phyloP scores from a whole-genome alignment of 2,888 invertebrate genomes.

The Drosophila nigricruria region DNA sequence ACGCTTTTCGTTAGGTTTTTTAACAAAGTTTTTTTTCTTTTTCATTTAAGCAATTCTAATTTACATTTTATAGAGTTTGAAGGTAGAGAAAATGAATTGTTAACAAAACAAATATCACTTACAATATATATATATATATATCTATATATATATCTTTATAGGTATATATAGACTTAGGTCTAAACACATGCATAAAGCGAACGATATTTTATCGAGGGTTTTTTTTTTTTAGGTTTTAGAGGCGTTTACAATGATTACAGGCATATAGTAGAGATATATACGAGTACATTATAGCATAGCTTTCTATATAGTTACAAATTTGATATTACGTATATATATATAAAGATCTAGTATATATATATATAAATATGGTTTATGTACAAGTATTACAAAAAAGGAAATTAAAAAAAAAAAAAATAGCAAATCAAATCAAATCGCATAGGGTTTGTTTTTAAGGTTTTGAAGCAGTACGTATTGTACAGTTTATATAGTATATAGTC shows the following conservation, averaged over 20 bases:
- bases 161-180: neutral
- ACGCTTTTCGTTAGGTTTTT: constrained; percentile 7
- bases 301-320: constrained; percentile 2
- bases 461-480: constrained; percentile 25
- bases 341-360: constrained; percentile 19
- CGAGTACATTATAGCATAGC: constrained; percentile 23
- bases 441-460: neutral
- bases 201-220: neutral
- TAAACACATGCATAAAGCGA: constrained; percentile 12
- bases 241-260: constrained; percentile 23
- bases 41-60: constrained; percentile 1
- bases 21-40: neutral
- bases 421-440: constrained; percentile 6
- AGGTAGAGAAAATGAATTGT: neutral
- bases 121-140: constrained; percentile 1
- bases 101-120: constrained; percentile 10
- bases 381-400: constrained; percentile 1
- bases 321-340: constrained; percentile 18
- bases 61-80: constrained; percentile 1
- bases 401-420: neutral
- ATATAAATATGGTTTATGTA: constrained; percentile 16
- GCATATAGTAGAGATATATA: constrained; percentile 29
- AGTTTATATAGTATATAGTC: constrained; percentile 7
- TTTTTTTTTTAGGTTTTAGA: neutral
- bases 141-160: neutral